phyloP scores from a whole-genome alignment of 2,113 vertebrate genomes.

The Reinhardtius hippoglossoides region DNA sequence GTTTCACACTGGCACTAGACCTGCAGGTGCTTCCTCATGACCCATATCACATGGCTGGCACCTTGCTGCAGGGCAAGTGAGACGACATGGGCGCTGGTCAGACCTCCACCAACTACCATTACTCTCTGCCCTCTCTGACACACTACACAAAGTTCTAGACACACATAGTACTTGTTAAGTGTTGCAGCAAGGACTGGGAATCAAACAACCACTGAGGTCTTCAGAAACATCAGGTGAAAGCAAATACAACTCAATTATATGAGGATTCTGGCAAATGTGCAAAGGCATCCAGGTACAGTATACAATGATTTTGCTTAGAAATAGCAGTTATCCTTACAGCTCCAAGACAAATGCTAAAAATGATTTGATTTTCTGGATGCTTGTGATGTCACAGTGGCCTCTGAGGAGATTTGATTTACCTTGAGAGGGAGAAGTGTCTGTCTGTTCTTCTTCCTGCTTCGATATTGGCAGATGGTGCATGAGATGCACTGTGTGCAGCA shows the following conservation, averaged over 20 bases:
- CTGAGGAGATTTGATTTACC: constrained; percentile 53
- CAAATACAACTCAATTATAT: neutral
- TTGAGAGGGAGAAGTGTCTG: neutral
- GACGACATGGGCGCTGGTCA: constrained; percentile 83
- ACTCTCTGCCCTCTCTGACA: constrained; percentile 77
- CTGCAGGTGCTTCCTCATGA: constrained; percentile 85
- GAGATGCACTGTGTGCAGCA: constrained; percentile 82
- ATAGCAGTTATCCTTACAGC: neutral
- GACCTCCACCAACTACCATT: constrained; percentile 83
- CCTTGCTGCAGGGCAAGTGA: constrained; percentile 81
- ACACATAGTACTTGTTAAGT: constrained; percentile 34
- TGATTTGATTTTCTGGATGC: neutral
- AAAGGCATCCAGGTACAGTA: neutral
- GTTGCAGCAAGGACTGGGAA: neutral
- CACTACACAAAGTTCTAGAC: constrained; percentile 59
- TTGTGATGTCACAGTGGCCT: neutral
- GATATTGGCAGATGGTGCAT: constrained; percentile 73
- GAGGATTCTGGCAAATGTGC: neutral
- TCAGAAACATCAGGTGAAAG: constrained; percentile 16
- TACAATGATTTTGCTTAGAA: neutral
- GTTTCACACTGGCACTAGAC: constrained; percentile 60
- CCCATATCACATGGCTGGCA: constrained; percentile 83
- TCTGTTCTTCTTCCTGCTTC: constrained; percentile 11
- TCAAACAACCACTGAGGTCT: constrained; percentile 11
- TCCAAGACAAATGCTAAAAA: neutral